Evolutionary conservation across 2,888 invertebrate genomes (phyloP).

Genomic region (Oscheius sp.): DNA sequence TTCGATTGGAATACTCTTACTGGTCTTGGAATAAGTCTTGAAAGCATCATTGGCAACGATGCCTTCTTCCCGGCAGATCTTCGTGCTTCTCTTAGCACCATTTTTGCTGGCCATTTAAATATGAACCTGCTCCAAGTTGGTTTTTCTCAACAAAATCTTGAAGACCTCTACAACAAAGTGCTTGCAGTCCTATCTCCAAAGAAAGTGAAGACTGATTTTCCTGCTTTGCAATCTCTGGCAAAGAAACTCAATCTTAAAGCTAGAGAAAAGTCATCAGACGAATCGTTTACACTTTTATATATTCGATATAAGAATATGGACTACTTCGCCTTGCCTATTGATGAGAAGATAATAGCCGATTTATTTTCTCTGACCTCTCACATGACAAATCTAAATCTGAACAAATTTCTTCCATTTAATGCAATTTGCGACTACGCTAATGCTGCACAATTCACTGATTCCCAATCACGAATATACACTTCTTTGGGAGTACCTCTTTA

Average conservation of each 20-base stretch:
- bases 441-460: conserved; percentile 45
- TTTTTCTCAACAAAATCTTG: conserved; percentile 58
- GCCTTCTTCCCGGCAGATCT: conserved; percentile 53
- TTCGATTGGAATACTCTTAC: conserved; percentile 46
- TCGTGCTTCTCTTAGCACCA: conserved; percentile 49
- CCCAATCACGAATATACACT: conserved; percentile 52
- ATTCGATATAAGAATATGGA: conserved; percentile 58
- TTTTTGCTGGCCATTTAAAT: conserved; percentile 59
- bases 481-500: conserved; percentile 59
- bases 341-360: conserved; percentile 42
- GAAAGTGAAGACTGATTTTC: conserved; percentile 38
- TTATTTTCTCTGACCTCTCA: conserved; percentile 39
- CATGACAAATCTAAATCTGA: conserved; percentile 35
- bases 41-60: conserved; percentile 55
- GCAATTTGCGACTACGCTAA: conserved; percentile 31
- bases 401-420: conserved; percentile 40
- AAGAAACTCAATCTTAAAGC: conserved; percentile 53
- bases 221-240: conserved; percentile 47
- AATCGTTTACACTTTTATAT: conserved; percentile 45
- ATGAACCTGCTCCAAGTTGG: conserved; percentile 45
- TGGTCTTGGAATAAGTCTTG: conserved; percentile 53
- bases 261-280: conserved; percentile 32
- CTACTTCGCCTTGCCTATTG: conserved; percentile 59
- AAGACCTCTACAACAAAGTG: conserved; percentile 40
- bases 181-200: conserved; percentile 37